Percentiles rank a stretch among this genome's conserved stretches.
Evolutionary conservation across 35 echinoderm and acorn worm species (phyloP).

Genomic region (Diadema setosum): DNA sequence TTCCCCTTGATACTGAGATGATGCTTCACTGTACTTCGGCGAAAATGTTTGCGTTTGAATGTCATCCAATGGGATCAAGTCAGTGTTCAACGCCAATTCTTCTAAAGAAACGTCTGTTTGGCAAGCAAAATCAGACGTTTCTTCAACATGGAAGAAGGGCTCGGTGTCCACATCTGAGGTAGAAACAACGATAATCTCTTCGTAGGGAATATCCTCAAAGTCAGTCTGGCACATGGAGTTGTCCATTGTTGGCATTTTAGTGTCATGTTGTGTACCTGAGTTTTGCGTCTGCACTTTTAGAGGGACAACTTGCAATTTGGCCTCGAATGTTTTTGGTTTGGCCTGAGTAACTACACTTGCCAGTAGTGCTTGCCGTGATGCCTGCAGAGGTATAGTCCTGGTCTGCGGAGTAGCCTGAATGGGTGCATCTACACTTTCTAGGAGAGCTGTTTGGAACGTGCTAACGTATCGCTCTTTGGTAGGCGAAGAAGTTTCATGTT

Average conservation of each 20-base stretch:
- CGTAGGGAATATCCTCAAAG: background rate
- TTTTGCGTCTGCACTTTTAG: background rate
- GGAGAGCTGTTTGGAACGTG: background rate
- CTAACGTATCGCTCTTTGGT: background rate
- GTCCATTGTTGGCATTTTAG: background rate
- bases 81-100: background rate
- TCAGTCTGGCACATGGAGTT: background rate
- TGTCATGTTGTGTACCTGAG: background rate
- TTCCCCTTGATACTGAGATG: background rate
- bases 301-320: background rate
- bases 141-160: background rate
- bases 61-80: background rate
- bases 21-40: background rate
- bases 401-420: background rate
- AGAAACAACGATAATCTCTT: constrained; percentile 1
- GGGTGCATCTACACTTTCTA: background rate
- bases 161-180: background rate
- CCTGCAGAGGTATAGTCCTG: background rate
- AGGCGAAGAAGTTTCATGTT: background rate
- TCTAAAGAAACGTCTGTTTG: background rate
- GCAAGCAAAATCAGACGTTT: background rate
- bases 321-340: background rate
- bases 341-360: background rate
- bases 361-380: background rate
- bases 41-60: background rate